Evolutionary conservation across 2,113 vertebrate genomes (phyloP).

Genomic region (Puffinus mauretanicus): DNA sequence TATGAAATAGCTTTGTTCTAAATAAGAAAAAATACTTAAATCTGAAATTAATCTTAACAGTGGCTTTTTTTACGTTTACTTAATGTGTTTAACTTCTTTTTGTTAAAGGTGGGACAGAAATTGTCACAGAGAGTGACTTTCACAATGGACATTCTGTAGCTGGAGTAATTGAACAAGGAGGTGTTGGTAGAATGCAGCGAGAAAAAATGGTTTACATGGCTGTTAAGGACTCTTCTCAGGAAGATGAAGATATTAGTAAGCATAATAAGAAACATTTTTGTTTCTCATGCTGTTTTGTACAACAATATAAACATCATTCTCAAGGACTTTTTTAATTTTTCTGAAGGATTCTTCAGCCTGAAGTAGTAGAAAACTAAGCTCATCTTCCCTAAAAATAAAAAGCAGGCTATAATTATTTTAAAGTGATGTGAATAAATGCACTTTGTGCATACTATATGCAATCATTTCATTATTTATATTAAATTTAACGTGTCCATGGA

Average conservation of each 20-base stretch:
- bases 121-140: slow-evolving; percentile 95
- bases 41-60: background rate
- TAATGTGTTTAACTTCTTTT: slow-evolving; percentile 14
- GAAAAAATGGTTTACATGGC: slow-evolving; percentile 99
- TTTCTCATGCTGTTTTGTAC: slow-evolving; percentile 16
- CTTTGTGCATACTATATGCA: background rate
- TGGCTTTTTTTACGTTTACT: background rate
- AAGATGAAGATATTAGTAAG: slow-evolving; percentile 91
- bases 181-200: slow-evolving; percentile 86
- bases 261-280: slow-evolving; percentile 44
- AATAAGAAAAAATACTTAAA: background rate
- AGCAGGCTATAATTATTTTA: background rate
- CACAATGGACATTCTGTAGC: slow-evolving; percentile 89
- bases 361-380: slow-evolving; percentile 22
- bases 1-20: background rate
- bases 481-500: background rate
- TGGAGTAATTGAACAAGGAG: slow-evolving; percentile 85
- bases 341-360: background rate
- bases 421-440: slow-evolving; percentile 3
- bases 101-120: slow-evolving; percentile 91
- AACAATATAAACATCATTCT: background rate
- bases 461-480: background rate
- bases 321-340: background rate
- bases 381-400: slow-evolving; percentile 5
- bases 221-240: slow-evolving; percentile 90